Conservation (phyloP, 1,140 invertebrate genomes). For the Carposina sasakii region DNA sequence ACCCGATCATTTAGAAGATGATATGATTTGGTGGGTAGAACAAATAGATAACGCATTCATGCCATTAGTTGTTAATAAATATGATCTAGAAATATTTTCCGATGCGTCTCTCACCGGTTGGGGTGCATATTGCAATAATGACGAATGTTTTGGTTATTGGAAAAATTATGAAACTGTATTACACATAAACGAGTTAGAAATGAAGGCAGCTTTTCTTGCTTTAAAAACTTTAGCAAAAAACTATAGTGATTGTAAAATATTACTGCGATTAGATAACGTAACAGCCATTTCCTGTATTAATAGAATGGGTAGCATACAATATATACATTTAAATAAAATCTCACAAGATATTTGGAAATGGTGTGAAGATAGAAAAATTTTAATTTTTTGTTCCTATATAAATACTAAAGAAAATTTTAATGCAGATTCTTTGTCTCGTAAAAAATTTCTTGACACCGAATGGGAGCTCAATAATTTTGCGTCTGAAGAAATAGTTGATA, state of each 20-base stretch:
- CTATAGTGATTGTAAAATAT: slow-evolving; percentile 5
- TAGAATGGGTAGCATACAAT: slow-evolving; percentile 7
- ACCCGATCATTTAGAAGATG: background rate
- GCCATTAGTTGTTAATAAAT: slow-evolving; percentile 11
- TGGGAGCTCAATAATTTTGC: background rate
- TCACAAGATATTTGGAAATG: slow-evolving; percentile 6
- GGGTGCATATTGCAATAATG: slow-evolving; percentile 13
- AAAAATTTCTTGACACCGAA: slow-evolving; percentile 2
- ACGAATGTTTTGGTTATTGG: slow-evolving; percentile 8
- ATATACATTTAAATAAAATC: slow-evolving; percentile 7
- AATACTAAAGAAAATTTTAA: background rate
- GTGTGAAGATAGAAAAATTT: slow-evolving; percentile 5
- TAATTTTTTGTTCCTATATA: slow-evolving; percentile 7
- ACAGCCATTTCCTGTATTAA: slow-evolving; percentile 30
- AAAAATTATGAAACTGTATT: background rate
- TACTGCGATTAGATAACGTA: slow-evolving; percentile 26
- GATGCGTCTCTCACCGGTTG: background rate
- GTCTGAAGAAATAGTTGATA: slow-evolving; percentile 1
- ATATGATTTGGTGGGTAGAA: slow-evolving; percentile 33
- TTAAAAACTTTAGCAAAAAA: slow-evolving; percentile 3
- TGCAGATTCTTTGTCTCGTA: slow-evolving; percentile 1
- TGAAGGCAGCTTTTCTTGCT: slow-evolving; percentile 6
- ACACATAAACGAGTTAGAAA: slow-evolving; percentile 5
- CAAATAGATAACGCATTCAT: slow-evolving; percentile 18
- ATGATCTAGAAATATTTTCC: slow-evolving; percentile 5